phyloP scores from a whole-genome alignment of 2,797 vertebrate species.

The Spheniscus humboldti region DNA sequence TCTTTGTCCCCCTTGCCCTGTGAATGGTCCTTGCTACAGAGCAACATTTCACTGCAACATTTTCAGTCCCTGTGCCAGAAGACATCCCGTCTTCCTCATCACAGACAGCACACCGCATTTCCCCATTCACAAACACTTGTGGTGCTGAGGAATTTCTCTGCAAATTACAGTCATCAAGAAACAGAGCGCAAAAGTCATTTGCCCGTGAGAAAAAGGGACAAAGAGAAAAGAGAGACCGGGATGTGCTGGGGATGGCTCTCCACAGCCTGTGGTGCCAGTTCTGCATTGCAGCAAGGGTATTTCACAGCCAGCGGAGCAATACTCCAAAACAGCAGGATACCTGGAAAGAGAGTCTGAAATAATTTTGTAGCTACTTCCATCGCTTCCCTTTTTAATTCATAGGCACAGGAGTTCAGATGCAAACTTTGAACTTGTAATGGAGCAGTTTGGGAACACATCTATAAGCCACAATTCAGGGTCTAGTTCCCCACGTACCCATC shows the following conservation, averaged over 20 bases:
- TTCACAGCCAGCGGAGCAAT: neutral
- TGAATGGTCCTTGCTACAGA: neutral
- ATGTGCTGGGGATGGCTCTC: neutral
- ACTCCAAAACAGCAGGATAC: neutral
- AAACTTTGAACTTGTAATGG: neutral
- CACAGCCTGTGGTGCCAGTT: neutral
- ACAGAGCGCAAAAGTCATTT: neutral
- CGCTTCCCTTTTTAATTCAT: neutral
- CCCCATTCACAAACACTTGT: neutral
- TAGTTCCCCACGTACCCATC: neutral
- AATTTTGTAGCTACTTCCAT: neutral
- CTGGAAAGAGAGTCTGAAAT: neutral
- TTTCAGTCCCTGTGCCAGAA: neutral
- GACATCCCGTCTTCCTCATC: neutral
- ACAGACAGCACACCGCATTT: rapidly evolving
- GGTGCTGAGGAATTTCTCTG: neutral
- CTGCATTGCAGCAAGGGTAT: neutral
- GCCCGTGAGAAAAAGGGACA: neutral
- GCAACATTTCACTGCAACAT: rapidly evolving
- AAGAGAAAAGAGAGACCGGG: neutral
- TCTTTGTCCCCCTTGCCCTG: neutral
- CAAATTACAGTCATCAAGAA: neutral
- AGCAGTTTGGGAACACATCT: neutral
- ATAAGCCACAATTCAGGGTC: neutral
- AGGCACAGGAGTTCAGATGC: neutral